A percentile compares a stretch with the other conserved stretches of the same genome.
Conservation (phyloP, 2,797 vertebrate genomes). For the Paramormyrops hopkinsi region DNA sequence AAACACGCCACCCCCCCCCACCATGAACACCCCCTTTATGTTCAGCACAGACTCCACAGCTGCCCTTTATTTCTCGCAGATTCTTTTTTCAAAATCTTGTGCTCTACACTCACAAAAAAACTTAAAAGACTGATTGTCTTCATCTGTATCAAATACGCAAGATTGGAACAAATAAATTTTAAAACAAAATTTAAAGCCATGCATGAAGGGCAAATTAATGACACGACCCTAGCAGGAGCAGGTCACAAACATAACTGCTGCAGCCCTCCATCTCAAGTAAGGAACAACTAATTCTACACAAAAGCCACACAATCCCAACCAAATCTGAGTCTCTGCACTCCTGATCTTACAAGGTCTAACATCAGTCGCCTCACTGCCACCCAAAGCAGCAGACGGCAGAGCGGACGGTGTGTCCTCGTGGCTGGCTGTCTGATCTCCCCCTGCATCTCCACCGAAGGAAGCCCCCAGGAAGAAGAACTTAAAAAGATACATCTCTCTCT, state of each 20-base stretch:
- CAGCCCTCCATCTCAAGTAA: background rate
- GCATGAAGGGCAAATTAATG: background rate
- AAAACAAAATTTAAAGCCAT: background rate
- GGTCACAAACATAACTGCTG: background rate
- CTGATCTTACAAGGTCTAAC: background rate
- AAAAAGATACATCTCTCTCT: background rate
- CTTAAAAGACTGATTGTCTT: background rate
- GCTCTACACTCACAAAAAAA: background rate
- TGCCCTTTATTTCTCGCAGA: background rate
- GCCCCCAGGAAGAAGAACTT: background rate
- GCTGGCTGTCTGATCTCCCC: background rate
- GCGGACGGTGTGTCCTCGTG: background rate
- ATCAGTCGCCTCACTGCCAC: background rate
- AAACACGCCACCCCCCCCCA: constrained; percentile 65
- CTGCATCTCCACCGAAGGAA: background rate
- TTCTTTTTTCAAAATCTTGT: background rate
- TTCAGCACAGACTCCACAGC: background rate
- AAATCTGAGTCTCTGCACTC: background rate
- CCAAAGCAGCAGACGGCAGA: background rate
- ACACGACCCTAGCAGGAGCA: background rate
- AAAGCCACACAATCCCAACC: background rate
- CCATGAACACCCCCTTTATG: background rate
- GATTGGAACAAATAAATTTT: background rate
- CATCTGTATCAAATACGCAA: background rate
- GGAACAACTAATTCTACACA: background rate